Conservation (phyloP, 2,888 invertebrate species). For the Agonopterix alstromeriana region DNA sequence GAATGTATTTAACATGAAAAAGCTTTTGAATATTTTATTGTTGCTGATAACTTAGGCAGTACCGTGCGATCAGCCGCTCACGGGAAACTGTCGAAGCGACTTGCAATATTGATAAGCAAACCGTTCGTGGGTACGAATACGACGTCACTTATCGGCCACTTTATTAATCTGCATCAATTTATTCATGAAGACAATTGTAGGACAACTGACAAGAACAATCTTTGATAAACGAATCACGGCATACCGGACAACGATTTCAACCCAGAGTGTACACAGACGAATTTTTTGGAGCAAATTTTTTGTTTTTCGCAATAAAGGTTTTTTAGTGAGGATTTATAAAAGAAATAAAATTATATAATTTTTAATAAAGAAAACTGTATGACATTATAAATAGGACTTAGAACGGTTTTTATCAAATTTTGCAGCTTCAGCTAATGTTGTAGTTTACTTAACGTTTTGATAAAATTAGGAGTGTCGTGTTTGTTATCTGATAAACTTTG, state of each 20-base stretch:
- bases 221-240: neutral
- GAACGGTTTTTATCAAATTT: too few relatives aligned
- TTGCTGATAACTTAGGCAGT: constrained; percentile 16
- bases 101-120: constrained; percentile 56
- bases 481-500: too few relatives aligned
- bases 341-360: too few relatives aligned
- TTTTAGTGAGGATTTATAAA: too few relatives aligned
- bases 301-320: too few relatives aligned
- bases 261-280: neutral
- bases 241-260: neutral
- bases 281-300: neutral
- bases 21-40: neutral
- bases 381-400: too few relatives aligned
- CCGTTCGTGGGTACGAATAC: constrained; percentile 7
- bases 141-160: constrained; percentile 63
- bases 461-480: too few relatives aligned
- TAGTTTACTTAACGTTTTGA: too few relatives aligned
- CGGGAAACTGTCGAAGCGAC: constrained; percentile 50
- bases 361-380: too few relatives aligned
- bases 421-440: too few relatives aligned
- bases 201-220: neutral
- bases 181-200: constrained; percentile 60
- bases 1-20: constrained; percentile 11
- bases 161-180: constrained; percentile 72
- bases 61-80: constrained; percentile 43